phyloP scores from a whole-genome alignment of 30 jellyfish, hydroid and myxozoan genomes.

The Calvadosia cruxmelitensis region DNA sequence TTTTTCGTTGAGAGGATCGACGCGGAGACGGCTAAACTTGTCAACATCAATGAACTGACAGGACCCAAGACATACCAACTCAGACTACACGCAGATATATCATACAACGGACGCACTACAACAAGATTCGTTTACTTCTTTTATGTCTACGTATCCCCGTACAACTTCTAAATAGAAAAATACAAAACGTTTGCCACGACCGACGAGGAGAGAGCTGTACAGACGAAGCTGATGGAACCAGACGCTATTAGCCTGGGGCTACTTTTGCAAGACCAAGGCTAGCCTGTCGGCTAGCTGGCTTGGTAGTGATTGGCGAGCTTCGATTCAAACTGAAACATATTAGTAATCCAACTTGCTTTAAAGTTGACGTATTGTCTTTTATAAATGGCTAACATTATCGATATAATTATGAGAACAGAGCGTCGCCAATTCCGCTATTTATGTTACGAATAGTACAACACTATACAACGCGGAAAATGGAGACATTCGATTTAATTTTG shows the following conservation, averaged over 20 bases:
- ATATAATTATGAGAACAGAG: too few species aligned
- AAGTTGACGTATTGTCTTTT: too few species aligned
- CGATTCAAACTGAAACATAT: too few species aligned
- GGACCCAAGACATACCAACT: constrained; percentile 40
- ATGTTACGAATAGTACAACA: too few species aligned
- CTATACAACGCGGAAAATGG: too few species aligned
- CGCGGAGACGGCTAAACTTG: constrained; percentile 22
- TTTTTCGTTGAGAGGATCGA: constrained; percentile 19
- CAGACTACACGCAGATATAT: constrained; percentile 31
- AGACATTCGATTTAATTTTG: too few species aligned
- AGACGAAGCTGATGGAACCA: neutral
- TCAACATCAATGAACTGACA: constrained; percentile 34
- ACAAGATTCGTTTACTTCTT: constrained; percentile 45
- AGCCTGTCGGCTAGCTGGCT: too few species aligned
- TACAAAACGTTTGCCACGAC: too few species aligned
- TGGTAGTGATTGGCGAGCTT: too few species aligned
- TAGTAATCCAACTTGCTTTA: too few species aligned
- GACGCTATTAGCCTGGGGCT: neutral
- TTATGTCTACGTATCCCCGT: constrained; percentile 31
- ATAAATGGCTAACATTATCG: too few species aligned
- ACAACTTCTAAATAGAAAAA: constrained; percentile 41
- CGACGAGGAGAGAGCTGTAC: neutral
- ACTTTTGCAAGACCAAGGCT: neutral
- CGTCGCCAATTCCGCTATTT: too few species aligned
- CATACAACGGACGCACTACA: constrained; percentile 28